These are phyloP conservation scores for Ctenicera cuprea DNA, from an alignment of 2,888 invertebrate genomes.

Conservation along the genomic window DNA sequence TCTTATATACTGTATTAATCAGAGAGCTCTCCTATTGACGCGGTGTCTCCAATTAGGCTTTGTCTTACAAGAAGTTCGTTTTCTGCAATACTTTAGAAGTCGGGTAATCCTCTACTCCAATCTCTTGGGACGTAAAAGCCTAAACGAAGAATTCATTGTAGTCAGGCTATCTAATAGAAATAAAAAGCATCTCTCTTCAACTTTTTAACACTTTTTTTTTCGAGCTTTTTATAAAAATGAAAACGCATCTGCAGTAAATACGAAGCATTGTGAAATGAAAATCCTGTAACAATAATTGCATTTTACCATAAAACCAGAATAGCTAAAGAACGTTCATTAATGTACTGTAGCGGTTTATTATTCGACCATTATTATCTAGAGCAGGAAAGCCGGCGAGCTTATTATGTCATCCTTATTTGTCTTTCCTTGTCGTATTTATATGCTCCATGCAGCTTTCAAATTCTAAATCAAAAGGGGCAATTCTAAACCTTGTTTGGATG, in stretches of 20 bases:
- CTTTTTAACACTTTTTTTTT: conserved; percentile 3
- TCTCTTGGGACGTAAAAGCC: conserved; percentile 1
- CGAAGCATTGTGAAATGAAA: too few relatives aligned
- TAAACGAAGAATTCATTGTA: conserved; percentile 9
- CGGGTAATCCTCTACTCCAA: conserved; percentile 3
- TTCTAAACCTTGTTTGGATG: conserved; percentile 23
- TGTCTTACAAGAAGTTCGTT: conserved; percentile 23
- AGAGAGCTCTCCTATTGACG: neutral
- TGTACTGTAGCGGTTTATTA: neutral
- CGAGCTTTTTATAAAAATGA: neutral
- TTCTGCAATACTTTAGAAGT: conserved; percentile 16
- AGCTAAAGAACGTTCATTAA: neutral
- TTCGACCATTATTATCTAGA: neutral
- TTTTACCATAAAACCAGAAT: too few relatives aligned
- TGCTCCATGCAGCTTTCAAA: neutral
- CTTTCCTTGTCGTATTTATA: neutral
- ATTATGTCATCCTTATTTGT: neutral
- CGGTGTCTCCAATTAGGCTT: conserved; percentile 24
- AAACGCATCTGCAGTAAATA: neutral
- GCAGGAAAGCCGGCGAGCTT: neutral
- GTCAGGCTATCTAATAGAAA: conserved; percentile 1
- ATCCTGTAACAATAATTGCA: too few relatives aligned
- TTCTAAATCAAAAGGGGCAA: conserved; percentile 11
- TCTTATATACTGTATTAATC: conserved; percentile 3
- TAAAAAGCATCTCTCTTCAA: neutral